Evolutionary conservation across 2,797 vertebrate species (phyloP).

Genomic region (Bucorvus abyssinicus): DNA sequence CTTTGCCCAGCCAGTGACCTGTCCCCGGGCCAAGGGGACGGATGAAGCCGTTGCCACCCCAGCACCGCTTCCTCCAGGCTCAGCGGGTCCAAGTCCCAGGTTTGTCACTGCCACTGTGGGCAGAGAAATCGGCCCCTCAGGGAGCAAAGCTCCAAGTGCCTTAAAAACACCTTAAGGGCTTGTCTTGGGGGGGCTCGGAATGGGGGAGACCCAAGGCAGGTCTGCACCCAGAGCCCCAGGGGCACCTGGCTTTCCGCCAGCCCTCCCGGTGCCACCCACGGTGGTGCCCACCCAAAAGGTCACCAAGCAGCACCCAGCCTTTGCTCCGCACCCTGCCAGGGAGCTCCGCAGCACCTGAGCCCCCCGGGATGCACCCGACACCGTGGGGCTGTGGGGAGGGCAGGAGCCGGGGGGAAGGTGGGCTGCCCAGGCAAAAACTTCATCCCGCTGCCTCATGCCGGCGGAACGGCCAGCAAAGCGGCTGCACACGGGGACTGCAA

Average conservation of each 20-base stretch:
- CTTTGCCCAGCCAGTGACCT: background rate
- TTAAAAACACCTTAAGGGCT: background rate
- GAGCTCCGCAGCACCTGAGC: accelerated
- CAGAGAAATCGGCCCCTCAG: accelerated
- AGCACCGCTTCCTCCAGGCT: accelerated
- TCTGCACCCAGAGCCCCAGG: background rate
- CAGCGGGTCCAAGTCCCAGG: background rate
- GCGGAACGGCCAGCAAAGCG: accelerated
- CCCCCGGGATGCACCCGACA: accelerated
- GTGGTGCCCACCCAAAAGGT: accelerated
- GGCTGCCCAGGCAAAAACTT: background rate
- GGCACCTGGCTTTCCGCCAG: background rate
- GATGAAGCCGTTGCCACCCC: background rate
- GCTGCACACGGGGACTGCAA: accelerated
- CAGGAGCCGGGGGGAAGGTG: background rate
- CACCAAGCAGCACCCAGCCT: accelerated
- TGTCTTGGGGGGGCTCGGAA: background rate
- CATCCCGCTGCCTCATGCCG: accelerated
- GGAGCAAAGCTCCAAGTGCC: background rate
- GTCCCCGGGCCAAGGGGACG: background rate
- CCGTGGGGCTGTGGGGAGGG: accelerated
- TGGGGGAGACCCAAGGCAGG: background rate
- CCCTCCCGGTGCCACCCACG: background rate
- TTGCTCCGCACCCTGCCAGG: background rate
- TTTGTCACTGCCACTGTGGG: background rate